Base-by-base conservation (phyloP, 2,113 vertebrate genomes). In the Neodontobutis hainanensis region DNA sequence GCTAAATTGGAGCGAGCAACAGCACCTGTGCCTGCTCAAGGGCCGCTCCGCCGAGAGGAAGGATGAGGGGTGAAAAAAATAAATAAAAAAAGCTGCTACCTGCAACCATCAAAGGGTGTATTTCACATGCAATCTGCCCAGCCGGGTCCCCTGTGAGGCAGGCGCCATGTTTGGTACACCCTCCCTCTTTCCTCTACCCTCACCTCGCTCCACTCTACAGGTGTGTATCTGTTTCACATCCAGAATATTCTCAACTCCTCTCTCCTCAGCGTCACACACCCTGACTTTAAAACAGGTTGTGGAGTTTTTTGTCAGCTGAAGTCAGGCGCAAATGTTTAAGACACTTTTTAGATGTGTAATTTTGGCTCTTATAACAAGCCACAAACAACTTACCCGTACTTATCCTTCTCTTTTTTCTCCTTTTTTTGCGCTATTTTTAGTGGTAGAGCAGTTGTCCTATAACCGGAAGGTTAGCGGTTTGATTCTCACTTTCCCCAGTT, bases 1-100 rank as follows among this genome's bases (percentile, higher is more conserved):
- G 90, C 77, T 88, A 92, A 92, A 93, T 92, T 92, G 89, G 87
- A 90, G 86, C 79, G 87, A 90, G 90, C 92, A 89, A 85, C 87
- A 88, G 82, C 91, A 92, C 90, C 91, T 92, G 92, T 92, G 89
- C 87, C 83, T 84, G 85, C 77, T 87, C 87, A 83, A 81, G 82
- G 84, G 70, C 73, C 58, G 70, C 85, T 62, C 73, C 32, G 80
- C 51, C 51, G 27, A 27, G 27, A 34, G 11, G 7, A 53, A 53
- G 51, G 27, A 53, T 12, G 51, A 34, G 12, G 51, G 51, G 51
- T 27, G 19, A 27, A 43, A 43, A 43, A 43, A 43, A 43, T 8
- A 43, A 43, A 43, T 8, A 50, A 65, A 77, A 70, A 78, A 83
- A 86, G 75, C 81, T 85, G 80, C 81, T 89, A 86, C 85, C 88